Evolutionary conservation across 2,888 invertebrate genomes (phyloP).

Genomic region (Acrobeloides nanus): DNA sequence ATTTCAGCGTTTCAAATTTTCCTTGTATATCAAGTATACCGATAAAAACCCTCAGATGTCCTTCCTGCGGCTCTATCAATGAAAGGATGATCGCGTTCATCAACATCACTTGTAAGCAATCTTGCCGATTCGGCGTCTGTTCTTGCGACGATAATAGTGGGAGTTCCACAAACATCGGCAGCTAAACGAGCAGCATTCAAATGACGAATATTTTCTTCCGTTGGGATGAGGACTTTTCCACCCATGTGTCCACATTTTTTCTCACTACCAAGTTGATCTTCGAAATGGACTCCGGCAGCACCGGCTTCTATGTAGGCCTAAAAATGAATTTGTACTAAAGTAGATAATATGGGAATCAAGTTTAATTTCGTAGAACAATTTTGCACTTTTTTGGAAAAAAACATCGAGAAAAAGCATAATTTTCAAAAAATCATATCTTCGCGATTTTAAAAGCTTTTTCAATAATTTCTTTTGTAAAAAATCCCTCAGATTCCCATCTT

Average conservation of each 20-base stretch:
- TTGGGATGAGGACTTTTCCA: conserved; percentile 53
- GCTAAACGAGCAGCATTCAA: conserved; percentile 55
- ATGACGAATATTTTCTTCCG: conserved; percentile 54
- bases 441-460: too few relatives aligned
- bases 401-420: too few relatives aligned
- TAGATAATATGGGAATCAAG: too few relatives aligned
- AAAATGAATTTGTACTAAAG: conserved; percentile 20
- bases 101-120: conserved; percentile 54
- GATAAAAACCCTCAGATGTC: conserved; percentile 54
- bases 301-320: conserved; percentile 53
- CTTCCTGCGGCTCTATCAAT: conserved; percentile 52
- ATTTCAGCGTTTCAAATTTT: neutral
- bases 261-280: conserved; percentile 55
- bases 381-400: too few relatives aligned
- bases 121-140: conserved; percentile 55
- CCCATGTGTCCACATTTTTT: conserved; percentile 56
- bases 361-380: conserved; percentile 1
- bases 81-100: conserved; percentile 53
- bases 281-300: conserved; percentile 54
- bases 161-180: conserved; percentile 54
- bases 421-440: too few relatives aligned
- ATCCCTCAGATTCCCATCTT: too few relatives aligned
- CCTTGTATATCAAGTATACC: neutral
- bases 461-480: too few relatives aligned
- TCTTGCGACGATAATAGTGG: conserved; percentile 54